phyloP scores from a whole-genome alignment of 1,140 invertebrate genomes.

The Papilio xuthus region DNA sequence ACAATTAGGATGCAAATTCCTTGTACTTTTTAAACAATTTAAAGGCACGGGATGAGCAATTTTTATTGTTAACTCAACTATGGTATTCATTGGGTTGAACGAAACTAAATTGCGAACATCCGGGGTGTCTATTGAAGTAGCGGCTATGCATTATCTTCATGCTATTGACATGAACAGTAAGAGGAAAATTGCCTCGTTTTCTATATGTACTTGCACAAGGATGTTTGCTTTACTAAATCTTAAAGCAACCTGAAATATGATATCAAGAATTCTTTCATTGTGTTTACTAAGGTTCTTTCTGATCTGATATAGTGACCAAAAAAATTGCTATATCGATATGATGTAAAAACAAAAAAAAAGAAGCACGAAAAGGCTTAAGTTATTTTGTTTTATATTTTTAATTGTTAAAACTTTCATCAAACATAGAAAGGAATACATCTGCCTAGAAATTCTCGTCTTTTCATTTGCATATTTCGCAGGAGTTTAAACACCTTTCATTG shows the following conservation, averaged over 20 bases:
- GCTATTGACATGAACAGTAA: conserved; percentile 54
- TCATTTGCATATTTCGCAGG: conserved; percentile 18
- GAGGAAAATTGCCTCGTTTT: conserved; percentile 58
- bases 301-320: not conserved
- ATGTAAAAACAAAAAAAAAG: not conserved
- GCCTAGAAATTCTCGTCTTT: conserved; percentile 3
- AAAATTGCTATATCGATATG: not conserved
- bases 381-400: not conserved
- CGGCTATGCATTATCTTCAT: conserved; percentile 58
- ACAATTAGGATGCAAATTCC: conserved; percentile 36
- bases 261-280: conserved; percentile 14
- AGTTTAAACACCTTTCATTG: not conserved
- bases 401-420: not conserved
- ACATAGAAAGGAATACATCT: not conserved
- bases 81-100: conserved; percentile 75
- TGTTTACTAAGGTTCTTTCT: conserved; percentile 17
- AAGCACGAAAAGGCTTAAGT: not conserved
- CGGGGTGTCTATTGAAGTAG: conserved; percentile 73
- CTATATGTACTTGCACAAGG: conserved; percentile 47
- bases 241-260: conserved; percentile 33
- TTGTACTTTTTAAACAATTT: conserved; percentile 42
- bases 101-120: conserved; percentile 78
- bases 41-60: conserved; percentile 74
- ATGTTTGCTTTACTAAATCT: conserved; percentile 41
- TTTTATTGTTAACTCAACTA: conserved; percentile 79